A percentile compares a stretch with the other conserved stretches of the same genome.
These are phyloP conservation scores for Cygnus atratus DNA, from an alignment of 2,113 vertebrate species.

Conservation along the genomic window DNA sequence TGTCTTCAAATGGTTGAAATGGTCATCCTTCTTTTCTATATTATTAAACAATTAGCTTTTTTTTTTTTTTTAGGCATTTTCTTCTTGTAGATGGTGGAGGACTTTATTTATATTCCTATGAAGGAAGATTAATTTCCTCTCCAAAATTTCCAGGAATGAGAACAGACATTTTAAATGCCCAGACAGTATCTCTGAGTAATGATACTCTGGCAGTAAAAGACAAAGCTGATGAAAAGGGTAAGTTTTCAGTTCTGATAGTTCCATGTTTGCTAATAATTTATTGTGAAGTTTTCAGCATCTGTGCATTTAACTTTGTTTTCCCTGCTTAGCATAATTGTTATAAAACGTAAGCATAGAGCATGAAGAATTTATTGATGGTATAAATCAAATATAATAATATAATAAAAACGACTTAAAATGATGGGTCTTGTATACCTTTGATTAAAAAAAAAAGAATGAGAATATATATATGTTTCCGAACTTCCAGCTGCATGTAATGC, in stretches of 20 bases:
- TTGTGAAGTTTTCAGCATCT: not conserved
- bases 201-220: conserved; percentile 91
- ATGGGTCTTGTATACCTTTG: not conserved
- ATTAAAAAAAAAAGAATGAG: not conserved
- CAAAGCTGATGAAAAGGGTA: conserved; percentile 92
- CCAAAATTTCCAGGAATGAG: conserved; percentile 92
- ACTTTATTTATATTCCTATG: conserved; percentile 92
- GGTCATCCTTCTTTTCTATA: not conserved
- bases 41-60: not conserved
- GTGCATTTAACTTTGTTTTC: not conserved
- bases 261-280: not conserved
- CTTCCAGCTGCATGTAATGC: not conserved
- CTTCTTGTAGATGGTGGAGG: conserved; percentile 92
- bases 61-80: conserved; percentile 82
- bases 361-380: not conserved
- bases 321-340: not conserved
- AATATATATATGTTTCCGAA: not conserved
- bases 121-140: conserved; percentile 90
- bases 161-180: conserved; percentile 87
- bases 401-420: not conserved
- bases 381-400: not conserved
- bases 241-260: conserved; percentile 7
- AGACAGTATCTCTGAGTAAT: conserved; percentile 89
- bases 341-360: not conserved
- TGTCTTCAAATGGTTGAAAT: not conserved